Conservation (phyloP, 2,113 vertebrate genomes). For the Bombycilla garrulus region DNA sequence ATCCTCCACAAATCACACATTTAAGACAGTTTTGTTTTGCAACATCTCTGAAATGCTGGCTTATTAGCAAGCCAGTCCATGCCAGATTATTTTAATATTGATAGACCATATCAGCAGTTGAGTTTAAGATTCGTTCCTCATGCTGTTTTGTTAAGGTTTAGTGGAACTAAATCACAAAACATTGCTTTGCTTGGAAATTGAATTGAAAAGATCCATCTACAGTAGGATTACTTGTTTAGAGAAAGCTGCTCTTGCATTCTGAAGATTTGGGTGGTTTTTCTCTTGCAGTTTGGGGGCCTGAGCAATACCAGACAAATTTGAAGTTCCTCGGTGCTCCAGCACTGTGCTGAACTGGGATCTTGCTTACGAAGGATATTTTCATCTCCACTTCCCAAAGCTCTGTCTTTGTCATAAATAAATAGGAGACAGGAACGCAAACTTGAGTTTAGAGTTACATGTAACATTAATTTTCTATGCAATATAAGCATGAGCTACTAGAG, state of each 20-base stretch:
- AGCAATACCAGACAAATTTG: neutral
- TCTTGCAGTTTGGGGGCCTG: neutral
- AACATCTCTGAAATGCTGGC: neutral
- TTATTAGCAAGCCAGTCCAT: constrained; percentile 16
- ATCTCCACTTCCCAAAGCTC: neutral
- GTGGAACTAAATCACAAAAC: constrained; percentile 43
- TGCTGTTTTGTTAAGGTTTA: constrained; percentile 45
- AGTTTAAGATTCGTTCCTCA: neutral
- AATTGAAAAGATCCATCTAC: constrained; percentile 6
- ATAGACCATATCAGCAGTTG: neutral
- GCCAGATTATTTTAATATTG: constrained; percentile 55
- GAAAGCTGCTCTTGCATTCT: neutral
- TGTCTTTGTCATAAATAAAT: neutral
- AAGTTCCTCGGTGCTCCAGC: neutral
- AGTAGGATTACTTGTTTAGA: neutral
- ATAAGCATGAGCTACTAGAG: neutral
- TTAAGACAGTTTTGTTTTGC: constrained; percentile 33
- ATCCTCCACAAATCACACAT: constrained; percentile 2
- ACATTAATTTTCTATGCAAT: neutral
- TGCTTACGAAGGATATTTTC: neutral
- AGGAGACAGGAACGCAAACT: neutral
- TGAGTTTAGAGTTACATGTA: neutral
- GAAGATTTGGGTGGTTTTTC: neutral
- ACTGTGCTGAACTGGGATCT: neutral
- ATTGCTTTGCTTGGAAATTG: constrained; percentile 36